A percentile compares a stretch with the other conserved stretches of the same genome.
These are phyloP conservation scores for Phymorhynchus buccinoides DNA, from an alignment of 1,140 invertebrate genomes.

Conservation along the genomic window DNA sequence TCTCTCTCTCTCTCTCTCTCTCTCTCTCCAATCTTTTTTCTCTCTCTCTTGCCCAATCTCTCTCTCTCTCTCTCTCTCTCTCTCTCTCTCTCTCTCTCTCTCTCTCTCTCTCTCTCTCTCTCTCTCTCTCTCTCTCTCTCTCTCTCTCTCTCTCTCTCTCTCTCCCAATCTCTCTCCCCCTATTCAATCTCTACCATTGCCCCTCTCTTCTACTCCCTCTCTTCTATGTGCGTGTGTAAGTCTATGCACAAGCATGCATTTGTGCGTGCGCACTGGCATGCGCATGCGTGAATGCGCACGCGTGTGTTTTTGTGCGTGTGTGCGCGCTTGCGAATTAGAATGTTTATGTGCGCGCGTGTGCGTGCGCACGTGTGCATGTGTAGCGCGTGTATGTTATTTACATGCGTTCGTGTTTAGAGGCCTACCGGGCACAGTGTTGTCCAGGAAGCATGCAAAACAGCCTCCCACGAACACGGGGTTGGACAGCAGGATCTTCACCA, in stretches of 20 bases:
- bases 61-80: no score
- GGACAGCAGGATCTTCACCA: constrained; percentile 28
- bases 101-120: no score
- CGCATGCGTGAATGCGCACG: neutral
- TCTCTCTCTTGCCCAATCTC: no score
- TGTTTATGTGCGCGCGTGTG: neutral
- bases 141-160: no score
- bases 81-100: no score
- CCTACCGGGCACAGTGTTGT: constrained; percentile 36
- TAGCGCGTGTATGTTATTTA: neutral
- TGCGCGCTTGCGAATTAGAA: neutral
- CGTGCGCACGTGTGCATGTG: neutral
- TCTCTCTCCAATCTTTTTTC: no score
- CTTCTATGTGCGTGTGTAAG: no score
- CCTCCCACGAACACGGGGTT: constrained; percentile 36
- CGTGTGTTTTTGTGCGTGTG: neutral
- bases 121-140: no score
- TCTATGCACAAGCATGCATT: neutral
- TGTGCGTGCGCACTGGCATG: neutral
- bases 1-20: no score
- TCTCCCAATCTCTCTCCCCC: no score
- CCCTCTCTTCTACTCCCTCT: no score
- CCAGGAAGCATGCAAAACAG: constrained; percentile 28
- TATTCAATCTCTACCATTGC: no score
- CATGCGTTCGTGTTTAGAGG: neutral